Evolutionary conservation across 2,888 invertebrate species (phyloP), one percentile per base, ranked within the genome.

Genomic region (Mechanitis mazaeus): DNA sequence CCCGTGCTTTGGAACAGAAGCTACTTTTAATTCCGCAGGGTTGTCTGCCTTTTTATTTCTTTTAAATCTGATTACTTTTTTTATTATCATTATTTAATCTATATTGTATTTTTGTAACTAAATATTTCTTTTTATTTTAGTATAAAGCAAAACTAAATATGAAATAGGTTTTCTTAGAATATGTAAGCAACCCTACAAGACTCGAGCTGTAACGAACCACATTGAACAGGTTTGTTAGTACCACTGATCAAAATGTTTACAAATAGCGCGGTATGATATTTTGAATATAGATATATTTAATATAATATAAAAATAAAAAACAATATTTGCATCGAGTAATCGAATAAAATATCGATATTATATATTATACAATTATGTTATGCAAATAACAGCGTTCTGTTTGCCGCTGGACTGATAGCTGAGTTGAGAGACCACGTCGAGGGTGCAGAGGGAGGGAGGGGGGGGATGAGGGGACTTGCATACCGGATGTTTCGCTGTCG

Each of bases 351-450:
- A 85, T 83, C 83, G 84, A 83, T 84, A 86, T 85, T 83, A 81
- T 86, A 82, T 35, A 84, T 20, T 86, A 88, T 50, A 88, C 88
- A 88, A 88, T 76, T 83, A 77, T 76, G 81, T 84, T 89, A 90
- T 90, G 88, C 87, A 88, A 90, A 90, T 90, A 86, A 75, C 72
- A 76, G 79, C 76, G 82, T 79, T 84, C 83, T 81, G 84, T 87
- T 87, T 87, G 87, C 83, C 85, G 83, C 82, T 83, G 77, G 80
- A 71, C 76, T 79, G 77, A 69, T 68, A 73, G 72, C 76, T 73
- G 71, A 72, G 75, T 59, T 58, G 61, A 65, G 64, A 42, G 47
- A 42, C 33, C 60, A 50, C 60, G 58, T 57, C 54, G 56, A 58
- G 56, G 61, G 62, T 54, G 67, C 61, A 70, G 65, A 65, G 65